A percentile compares a stretch with the other conserved stretches of the same genome.
Conservation (phyloP, 2,797 vertebrate genomes). For the Distichodus sexfasciatus region DNA sequence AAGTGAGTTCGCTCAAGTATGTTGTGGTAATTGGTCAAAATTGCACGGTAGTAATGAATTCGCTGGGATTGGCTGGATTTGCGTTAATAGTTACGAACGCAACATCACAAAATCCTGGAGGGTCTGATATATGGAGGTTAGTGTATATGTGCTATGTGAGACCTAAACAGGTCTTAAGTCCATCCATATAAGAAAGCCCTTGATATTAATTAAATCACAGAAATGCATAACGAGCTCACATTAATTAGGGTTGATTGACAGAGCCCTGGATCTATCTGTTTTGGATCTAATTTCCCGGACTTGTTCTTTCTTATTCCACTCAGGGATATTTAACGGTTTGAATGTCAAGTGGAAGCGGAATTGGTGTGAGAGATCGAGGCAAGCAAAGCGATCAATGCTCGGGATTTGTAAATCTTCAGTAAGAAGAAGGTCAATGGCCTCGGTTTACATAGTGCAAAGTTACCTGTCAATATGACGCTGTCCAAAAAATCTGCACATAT, state of each 20-base stretch:
- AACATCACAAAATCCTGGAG: no score
- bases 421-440: slow-evolving; percentile 9
- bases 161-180: background rate
- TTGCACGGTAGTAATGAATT: no score
- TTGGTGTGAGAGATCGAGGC: slow-evolving; percentile 8
- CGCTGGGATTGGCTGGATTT: no score
- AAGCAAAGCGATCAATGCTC: slow-evolving; percentile 26
- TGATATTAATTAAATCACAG: background rate
- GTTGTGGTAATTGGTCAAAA: no score
- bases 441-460: slow-evolving; percentile 8
- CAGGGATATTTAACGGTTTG: slow-evolving; percentile 2
- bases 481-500: background rate
- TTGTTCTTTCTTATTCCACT: background rate
- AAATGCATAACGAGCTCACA: background rate
- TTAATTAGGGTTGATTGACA: background rate
- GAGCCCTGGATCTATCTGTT: background rate
- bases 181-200: background rate
- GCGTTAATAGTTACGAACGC: no score
- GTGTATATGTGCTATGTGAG: background rate
- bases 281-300: background rate
- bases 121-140: no score
- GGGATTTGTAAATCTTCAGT: no score
- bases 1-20: no score
- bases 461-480: background rate
- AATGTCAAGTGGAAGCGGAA: slow-evolving; percentile 15